Percentiles rank a stretch among this genome's conserved stretches.
These are phyloP conservation scores for Pimpla rufipes DNA, from an alignment of 2,888 invertebrate species.

Conservation along the genomic window DNA sequence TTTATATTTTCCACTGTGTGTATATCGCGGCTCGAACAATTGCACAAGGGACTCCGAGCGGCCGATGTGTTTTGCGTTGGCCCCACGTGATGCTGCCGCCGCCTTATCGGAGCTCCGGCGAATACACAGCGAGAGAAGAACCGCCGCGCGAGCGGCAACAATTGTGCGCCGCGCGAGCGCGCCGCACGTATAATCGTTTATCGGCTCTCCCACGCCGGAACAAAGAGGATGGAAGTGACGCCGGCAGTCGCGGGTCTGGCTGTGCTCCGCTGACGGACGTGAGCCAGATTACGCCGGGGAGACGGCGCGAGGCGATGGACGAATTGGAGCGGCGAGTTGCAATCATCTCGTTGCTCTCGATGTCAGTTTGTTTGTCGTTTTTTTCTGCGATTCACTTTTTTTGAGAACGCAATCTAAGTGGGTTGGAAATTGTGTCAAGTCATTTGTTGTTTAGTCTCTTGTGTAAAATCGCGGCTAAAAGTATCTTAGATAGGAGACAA, in stretches of 20 bases:
- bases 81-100: conserved; percentile 6
- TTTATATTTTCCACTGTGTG: conserved; percentile 48
- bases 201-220: conserved; percentile 71
- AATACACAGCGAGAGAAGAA: conserved; percentile 6
- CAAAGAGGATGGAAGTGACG: conserved; percentile 71
- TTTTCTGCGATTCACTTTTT: no score
- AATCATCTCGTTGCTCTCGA: no score
- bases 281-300: conserved; percentile 38
- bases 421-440: no score
- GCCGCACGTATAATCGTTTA: conserved; percentile 25
- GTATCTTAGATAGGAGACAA: no score
- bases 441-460: no score
- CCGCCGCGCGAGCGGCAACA: neutral
- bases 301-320: conserved; percentile 25
- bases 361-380: no score
- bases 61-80: conserved; percentile 9
- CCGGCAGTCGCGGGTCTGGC: conserved; percentile 22
- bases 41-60: conserved; percentile 60
- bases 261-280: conserved; percentile 48
- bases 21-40: conserved; percentile 54
- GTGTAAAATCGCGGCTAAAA: no score
- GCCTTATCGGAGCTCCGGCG: conserved; percentile 13
- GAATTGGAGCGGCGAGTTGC: conserved; percentile 8
- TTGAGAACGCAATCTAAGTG: no score
- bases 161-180: neutral